Evolutionary conservation across 2,888 invertebrate genomes (phyloP).

Genomic region (Drosophila algonquin): DNA sequence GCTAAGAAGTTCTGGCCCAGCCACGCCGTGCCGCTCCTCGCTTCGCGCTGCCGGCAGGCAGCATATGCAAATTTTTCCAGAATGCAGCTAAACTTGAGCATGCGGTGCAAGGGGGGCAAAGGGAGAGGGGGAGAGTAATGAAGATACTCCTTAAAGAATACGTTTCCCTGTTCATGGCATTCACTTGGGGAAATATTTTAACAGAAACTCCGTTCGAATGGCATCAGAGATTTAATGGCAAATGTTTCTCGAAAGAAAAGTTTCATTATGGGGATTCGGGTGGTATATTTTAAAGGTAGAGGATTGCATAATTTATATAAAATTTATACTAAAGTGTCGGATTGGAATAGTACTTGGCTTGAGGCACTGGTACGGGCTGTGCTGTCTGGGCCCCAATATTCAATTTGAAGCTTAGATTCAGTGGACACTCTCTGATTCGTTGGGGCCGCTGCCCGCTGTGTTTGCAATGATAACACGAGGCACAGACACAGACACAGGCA

Average conservation of each 20-base stretch:
- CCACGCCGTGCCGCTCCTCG: not conserved
- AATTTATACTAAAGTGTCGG: not conserved
- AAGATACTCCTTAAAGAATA: constrained; percentile 38
- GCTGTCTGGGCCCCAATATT: constrained; percentile 5
- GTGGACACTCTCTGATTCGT: constrained; percentile 18
- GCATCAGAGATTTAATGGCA: not conserved
- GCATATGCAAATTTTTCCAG: constrained; percentile 71
- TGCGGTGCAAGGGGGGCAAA: not conserved
- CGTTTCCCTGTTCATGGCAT: constrained; percentile 15
- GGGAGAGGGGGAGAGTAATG: constrained; percentile 13
- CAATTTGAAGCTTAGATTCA: constrained; percentile 35
- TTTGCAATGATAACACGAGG: constrained; percentile 64
- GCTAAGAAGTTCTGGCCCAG: constrained; percentile 51
- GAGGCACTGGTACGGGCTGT: not conserved
- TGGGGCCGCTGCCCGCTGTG: constrained; percentile 60
- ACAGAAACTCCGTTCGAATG: not conserved
- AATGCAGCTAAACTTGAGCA: constrained; percentile 46
- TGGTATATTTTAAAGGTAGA: not conserved
- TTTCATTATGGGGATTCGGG: not conserved
- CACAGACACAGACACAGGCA: constrained; percentile 12
- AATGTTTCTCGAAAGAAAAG: not conserved
- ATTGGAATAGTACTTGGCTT: not conserved
- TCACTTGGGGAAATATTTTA: constrained; percentile 17
- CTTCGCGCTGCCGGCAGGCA: constrained; percentile 55
- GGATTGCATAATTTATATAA: not conserved